Evolutionary conservation across 2,797 vertebrate species (phyloP), one percentile per base, ranked within the genome.

Genomic region (Linurgus olivaceus): DNA sequence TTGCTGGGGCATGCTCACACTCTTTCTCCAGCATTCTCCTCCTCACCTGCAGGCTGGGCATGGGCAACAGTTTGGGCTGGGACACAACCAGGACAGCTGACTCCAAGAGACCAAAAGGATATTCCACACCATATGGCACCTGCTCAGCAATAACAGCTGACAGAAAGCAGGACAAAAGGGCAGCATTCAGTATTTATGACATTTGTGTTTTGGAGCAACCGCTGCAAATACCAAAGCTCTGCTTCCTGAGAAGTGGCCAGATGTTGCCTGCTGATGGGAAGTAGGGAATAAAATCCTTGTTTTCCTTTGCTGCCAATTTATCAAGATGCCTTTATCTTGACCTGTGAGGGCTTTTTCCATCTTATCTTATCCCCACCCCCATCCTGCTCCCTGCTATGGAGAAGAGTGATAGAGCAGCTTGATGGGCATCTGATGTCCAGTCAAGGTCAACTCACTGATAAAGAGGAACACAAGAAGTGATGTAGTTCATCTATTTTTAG

Each of bases 131-230:
- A 7, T 17, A 6, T 17, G 11, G 42, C 31, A 26, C 12, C 62
- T 62, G 42, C 48, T 67, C 24, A 55, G 12, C 42, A 38, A 15
- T 23, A 50, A 28, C 35, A 28, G 37, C 17, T 62, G 13, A 45
- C n/a, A 45, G 55, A 63, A 86, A 86, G 42, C 15, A 57, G 16
- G 23, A 51, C 33, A n/a, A 81, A 45, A 47, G 24, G 11, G 10
- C 0, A 0, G 9, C 17, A 29, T 28, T 68, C 0, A 0, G 38
- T 70, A 13, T n/a, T 91, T 70, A 50, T 33, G 67, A 4, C 4
- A 4, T 54, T 44, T 59, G 10, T 48, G 14, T 23, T 76, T n/a
- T 0, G 0, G 21, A 62, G 21, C 7, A 51, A 51, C 6, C 0
- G 0, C 33, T 50, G 17, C 29, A 23, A 19, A 10, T 51, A 35